Evolutionary conservation across 2,888 invertebrate species (phyloP), one percentile per base, ranked within the genome.

Genomic region (Drosophila mayaguana): DNA sequence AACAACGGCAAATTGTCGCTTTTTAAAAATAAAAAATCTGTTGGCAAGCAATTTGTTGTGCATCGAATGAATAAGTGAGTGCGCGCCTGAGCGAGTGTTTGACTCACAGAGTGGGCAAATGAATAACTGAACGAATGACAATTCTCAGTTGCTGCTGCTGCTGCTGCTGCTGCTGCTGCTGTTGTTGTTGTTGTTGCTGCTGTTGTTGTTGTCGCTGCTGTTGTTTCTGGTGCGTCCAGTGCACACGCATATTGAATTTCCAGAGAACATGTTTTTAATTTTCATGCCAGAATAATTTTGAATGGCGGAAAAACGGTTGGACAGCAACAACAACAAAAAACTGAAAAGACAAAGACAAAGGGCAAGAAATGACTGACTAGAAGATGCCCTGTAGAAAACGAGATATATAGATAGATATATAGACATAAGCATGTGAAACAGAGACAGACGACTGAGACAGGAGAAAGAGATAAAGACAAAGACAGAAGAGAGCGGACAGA

Each of bases 271-370:
- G 90, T 82, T 87, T 87, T 65, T 69, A 66, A 78, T 88, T 87
- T 85, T 89, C 86, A 87, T 88, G 90, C 83, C 76, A 87, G 88
- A 87, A 87, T 89, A 74, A 85, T 76, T 85, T 79, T 69, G 69
- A 75, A 72, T 81, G 78, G 79, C 83, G 80, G 88, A 80, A 87
- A 86, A 88, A 71, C 72, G 70, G 36, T 73, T 62, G 71, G 18
- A 56, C 50, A 51, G 61, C 38, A 22, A 20, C n/a, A 40, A n/a
- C 3, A 22, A 36, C 53, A 62, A 69, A 77, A 50, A 51, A 61
- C 48, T 45, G 20, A 20, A 60, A 61, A 80, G 56, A 65, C 57
- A 72, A 82, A 46, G 43, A 62, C 60, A 73, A n/a, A 11, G 14
- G 14, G 11, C 2, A 1, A 7, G 7, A n/a, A 25, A 12, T 54